A percentile compares a stretch with the other conserved stretches of the same genome.
Evolutionary conservation across 2,797 vertebrate species (phyloP).

Genomic region (Dendrocincla tyrannina): DNA sequence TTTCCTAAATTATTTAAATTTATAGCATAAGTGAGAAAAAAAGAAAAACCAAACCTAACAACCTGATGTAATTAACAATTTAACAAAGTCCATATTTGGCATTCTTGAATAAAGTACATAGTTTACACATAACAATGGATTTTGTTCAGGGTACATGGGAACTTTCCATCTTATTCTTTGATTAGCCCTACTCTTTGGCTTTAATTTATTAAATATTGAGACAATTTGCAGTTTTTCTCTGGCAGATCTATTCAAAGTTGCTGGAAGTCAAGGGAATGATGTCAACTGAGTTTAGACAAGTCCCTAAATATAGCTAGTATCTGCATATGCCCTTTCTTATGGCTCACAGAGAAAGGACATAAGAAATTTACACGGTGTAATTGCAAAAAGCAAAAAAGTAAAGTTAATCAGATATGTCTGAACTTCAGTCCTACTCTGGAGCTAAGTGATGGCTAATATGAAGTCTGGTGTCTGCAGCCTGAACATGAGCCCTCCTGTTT

Average conservation of each 20-base stretch:
- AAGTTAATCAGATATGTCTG: background rate
- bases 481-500: background rate
- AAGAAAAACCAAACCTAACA: background rate
- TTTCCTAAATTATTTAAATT: conserved; percentile 17
- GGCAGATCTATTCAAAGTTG: background rate
- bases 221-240: background rate
- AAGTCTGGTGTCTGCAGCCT: fast-evolving
- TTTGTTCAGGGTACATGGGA: background rate
- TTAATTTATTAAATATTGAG: background rate
- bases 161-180: background rate
- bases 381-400: background rate
- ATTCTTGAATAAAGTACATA: background rate
- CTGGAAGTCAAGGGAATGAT: background rate
- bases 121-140: background rate
- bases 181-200: background rate
- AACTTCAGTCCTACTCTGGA: background rate
- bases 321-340: background rate
- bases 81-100: background rate
- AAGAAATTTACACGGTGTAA: background rate
- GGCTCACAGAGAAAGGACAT: background rate
- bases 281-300: background rate
- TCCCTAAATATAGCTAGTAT: background rate
- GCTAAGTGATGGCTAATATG: background rate
- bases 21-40: background rate
- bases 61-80: background rate